Conservation (phyloP, 35 echinoderm and acorn worm species). For the Apostichopus californicus region DNA sequence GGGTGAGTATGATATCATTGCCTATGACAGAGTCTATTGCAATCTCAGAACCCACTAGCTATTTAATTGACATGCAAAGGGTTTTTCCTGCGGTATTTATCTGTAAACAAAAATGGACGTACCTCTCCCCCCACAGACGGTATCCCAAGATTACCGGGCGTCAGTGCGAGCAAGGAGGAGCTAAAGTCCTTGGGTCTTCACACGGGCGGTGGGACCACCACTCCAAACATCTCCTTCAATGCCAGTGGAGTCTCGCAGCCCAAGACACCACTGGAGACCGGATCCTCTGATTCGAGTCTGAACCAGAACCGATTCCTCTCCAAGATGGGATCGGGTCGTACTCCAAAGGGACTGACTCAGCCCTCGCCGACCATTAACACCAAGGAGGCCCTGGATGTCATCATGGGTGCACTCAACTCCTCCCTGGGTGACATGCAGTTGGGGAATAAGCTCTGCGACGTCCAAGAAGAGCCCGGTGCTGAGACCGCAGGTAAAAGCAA, state of each 20-base stretch:
- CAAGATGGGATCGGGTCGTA: slow-evolving; percentile 54
- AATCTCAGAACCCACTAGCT: too few species aligned
- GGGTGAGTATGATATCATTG: too few species aligned
- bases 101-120: neutral
- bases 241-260: slow-evolving; percentile 29
- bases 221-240: neutral
- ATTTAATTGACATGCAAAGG: too few species aligned
- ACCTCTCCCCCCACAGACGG: neutral
- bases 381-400: slow-evolving; percentile 81
- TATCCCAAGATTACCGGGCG: neutral
- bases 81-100: neutral
- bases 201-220: neutral
- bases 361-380: slow-evolving; percentile 94
- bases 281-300: neutral
- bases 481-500: neutral
- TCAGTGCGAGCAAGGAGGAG: neutral
- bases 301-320: neutral
- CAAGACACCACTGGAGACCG: slow-evolving; percentile 55
- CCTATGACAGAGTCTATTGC: too few species aligned
- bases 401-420: slow-evolving; percentile 80
- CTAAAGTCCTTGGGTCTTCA: neutral
- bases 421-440: slow-evolving; percentile 63
- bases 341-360: slow-evolving; percentile 64
- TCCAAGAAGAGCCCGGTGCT: neutral
- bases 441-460: neutral